phyloP scores from a whole-genome alignment of 30 jellyfish, hydroid and myxozoan species.

The Turritopsis dohrnii region DNA sequence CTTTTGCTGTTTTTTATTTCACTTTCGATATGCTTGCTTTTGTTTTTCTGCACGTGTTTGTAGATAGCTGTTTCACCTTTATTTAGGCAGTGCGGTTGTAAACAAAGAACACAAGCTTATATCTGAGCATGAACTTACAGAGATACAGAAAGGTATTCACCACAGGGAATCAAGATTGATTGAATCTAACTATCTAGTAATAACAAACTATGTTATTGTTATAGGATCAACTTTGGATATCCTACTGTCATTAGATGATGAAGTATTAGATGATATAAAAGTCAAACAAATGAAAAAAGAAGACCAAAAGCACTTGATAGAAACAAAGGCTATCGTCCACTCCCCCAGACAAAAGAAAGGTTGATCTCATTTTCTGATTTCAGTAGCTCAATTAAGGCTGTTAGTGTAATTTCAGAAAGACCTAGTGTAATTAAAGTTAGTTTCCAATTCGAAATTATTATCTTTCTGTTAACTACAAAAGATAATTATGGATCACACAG shows the following conservation, averaged over 20 bases:
- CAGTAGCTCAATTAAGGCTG: background rate
- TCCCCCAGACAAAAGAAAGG: background rate
- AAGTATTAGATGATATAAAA: background rate
- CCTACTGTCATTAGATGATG: conserved; percentile 50
- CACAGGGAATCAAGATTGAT: background rate
- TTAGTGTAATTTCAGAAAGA: no score
- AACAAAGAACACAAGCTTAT: background rate
- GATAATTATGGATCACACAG: no score
- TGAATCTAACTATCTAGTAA: background rate
- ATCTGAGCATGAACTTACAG: background rate
- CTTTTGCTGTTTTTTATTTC: no score
- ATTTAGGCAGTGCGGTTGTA: background rate
- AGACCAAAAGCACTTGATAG: background rate
- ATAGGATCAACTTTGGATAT: conserved; percentile 57
- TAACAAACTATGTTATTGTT: no score
- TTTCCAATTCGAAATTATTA: no score
- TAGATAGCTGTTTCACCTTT: background rate
- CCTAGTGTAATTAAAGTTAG: background rate
- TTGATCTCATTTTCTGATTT: background rate
- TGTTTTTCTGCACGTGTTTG: no score
- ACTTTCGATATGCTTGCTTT: no score
- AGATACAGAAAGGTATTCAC: background rate
- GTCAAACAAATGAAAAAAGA: background rate
- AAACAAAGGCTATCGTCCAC: conserved; percentile 33
- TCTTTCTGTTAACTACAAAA: no score